phyloP scores from a whole-genome alignment of 2,888 invertebrate species.

The Cheilosia scutellata region DNA sequence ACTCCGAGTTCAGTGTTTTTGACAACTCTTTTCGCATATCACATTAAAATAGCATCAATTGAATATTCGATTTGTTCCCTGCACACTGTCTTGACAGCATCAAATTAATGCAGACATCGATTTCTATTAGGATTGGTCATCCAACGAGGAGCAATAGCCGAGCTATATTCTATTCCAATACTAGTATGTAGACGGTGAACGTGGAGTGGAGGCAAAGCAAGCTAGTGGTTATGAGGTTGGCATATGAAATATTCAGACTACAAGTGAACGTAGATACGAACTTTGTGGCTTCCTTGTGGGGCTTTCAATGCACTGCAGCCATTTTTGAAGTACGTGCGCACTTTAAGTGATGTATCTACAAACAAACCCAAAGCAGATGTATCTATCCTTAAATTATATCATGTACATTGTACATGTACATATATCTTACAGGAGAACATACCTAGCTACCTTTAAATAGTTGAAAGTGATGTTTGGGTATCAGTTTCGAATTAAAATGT shows the following conservation, averaged over 20 bases:
- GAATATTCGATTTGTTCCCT: constrained; percentile 11
- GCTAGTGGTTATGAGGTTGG: neutral
- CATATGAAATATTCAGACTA: constrained; percentile 10
- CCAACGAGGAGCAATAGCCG: neutral
- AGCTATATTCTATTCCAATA: neutral
- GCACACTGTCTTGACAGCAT: constrained; percentile 4
- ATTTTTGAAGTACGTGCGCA: constrained; percentile 5
- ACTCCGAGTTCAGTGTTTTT: neutral
- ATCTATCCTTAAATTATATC: too few species aligned
- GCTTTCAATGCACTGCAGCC: constrained; percentile 8
- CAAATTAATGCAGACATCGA: constrained; percentile 28
- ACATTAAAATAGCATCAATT: neutral
- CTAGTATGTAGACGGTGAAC: neutral
- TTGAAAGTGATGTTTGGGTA: neutral
- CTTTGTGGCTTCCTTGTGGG: constrained; percentile 3
- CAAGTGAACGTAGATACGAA: constrained; percentile 6
- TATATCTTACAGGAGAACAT: neutral
- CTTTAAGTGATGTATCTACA: constrained; percentile 15
- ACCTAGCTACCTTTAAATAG: too few species aligned
- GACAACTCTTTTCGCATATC: neutral
- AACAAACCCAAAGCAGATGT: neutral
- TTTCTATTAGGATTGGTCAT: constrained; percentile 1
- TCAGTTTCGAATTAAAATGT: neutral
- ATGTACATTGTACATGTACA: neutral
- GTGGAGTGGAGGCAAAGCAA: too few species aligned